Percentiles rank a stretch among this genome's conserved stretches.
Evolutionary conservation across 35 echinoderm and acorn worm species (phyloP).

Genomic region (Stichopus chloronotus): DNA sequence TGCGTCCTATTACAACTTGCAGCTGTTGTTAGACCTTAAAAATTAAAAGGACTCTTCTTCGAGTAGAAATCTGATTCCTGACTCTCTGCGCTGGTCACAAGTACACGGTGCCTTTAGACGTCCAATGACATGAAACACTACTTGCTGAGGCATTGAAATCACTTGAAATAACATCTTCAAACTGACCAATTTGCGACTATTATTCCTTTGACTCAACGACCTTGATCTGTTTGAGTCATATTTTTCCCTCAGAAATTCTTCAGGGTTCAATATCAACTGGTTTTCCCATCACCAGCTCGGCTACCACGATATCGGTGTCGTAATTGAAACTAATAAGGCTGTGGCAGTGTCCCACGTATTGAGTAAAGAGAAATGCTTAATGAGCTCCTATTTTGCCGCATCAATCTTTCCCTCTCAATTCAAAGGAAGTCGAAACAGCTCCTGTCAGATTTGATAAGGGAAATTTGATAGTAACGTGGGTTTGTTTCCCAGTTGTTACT

Average conservation of each 20-base stretch:
- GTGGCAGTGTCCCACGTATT: constrained; percentile 1
- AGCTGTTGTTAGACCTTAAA: too few species aligned
- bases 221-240: too few species aligned
- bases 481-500: not conserved
- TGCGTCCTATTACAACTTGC: too few species aligned
- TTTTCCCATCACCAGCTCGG: not conserved
- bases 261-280: not conserved
- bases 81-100: too few species aligned
- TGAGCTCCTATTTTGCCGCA: not conserved
- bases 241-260: not conserved
- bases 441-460: not conserved
- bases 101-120: too few species aligned
- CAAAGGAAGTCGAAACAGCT: not conserved
- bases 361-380: constrained; percentile 11
- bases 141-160: too few species aligned
- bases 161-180: too few species aligned
- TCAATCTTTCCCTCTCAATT: not conserved
- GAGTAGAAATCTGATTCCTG: too few species aligned
- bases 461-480: not conserved
- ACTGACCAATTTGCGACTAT: too few species aligned
- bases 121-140: too few species aligned
- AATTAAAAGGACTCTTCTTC: too few species aligned
- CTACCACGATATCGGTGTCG: not conserved
- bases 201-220: too few species aligned
- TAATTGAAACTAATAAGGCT: constrained; percentile 32